Percentiles rank a stretch among this genome's conserved stretches.
These are phyloP conservation scores for Drosophila testacea DNA, from an alignment of 2,888 invertebrate species.

Conservation along the genomic window DNA sequence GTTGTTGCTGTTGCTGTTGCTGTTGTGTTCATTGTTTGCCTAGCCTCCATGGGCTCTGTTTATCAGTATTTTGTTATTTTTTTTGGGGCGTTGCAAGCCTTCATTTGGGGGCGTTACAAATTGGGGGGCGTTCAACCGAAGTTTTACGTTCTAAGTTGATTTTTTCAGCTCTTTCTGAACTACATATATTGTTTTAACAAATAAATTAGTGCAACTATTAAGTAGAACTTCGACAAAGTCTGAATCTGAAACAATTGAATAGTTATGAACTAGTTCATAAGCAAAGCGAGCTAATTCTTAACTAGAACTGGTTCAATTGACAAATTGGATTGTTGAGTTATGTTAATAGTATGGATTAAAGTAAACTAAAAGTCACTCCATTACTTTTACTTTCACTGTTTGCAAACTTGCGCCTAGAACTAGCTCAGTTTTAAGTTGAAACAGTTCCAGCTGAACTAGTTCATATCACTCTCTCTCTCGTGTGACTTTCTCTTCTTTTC, in stretches of 20 bases:
- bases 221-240: background rate
- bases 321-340: background rate
- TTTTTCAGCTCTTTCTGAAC: background rate
- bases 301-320: background rate
- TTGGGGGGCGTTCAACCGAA: conserved; percentile 42
- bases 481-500: background rate
- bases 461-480: background rate
- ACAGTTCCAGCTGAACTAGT: conserved; percentile 11
- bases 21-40: conserved; percentile 39
- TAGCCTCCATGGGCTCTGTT: conserved; percentile 27
- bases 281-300: background rate
- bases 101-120: conserved; percentile 38
- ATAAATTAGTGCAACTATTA: background rate
- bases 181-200: background rate
- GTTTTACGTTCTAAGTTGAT: conserved; percentile 5
- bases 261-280: background rate
- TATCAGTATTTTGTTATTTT: conserved; percentile 29
- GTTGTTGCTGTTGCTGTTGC: conserved; percentile 23
- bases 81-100: conserved; percentile 41
- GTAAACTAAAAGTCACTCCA: background rate
- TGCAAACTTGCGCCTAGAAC: background rate
- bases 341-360: background rate
- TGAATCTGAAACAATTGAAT: background rate
- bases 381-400: background rate
- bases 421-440: background rate